phyloP scores from a whole-genome alignment of 1,140 invertebrate species.

The Drosophila elegans region DNA sequence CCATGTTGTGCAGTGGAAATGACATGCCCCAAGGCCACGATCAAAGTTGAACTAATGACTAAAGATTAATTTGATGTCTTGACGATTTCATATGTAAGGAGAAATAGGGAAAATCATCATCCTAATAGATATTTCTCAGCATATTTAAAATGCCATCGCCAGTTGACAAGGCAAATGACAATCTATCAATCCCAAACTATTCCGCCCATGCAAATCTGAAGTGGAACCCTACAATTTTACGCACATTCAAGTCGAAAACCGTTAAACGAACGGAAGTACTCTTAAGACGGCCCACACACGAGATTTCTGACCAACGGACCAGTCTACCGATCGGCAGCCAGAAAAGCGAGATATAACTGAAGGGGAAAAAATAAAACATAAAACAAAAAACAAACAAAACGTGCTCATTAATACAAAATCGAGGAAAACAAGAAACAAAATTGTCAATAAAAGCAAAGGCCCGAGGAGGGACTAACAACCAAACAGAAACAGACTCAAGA shows the following conservation, averaged over 20 bases:
- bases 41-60: conserved; percentile 21
- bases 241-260: conserved; percentile 52
- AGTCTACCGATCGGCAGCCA: conserved; percentile 15
- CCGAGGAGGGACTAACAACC: conserved; percentile 33
- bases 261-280: conserved; percentile 76
- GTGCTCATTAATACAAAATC: conserved; percentile 67
- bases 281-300: conserved; percentile 65
- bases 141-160: neutral
- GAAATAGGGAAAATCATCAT: neutral
- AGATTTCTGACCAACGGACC: conserved; percentile 43
- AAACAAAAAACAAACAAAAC: conserved; percentile 64
- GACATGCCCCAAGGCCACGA: conserved; percentile 28
- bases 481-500: conserved; percentile 36
- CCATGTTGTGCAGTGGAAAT: conserved; percentile 30
- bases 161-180: conserved; percentile 4
- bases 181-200: conserved; percentile 14
- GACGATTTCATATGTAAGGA: conserved; percentile 1
- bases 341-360: neutral
- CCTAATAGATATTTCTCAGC: no score
- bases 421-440: conserved; percentile 69
- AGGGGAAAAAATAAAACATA: conserved; percentile 36
- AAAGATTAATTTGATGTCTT: neutral
- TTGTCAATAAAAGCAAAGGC: conserved; percentile 68
- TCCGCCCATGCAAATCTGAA: conserved; percentile 30
- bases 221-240: conserved; percentile 50